Evolutionary conservation across 2,797 vertebrate genomes (phyloP), one percentile per base, ranked within the genome.

Genomic region (Micrastur ruficollis): DNA sequence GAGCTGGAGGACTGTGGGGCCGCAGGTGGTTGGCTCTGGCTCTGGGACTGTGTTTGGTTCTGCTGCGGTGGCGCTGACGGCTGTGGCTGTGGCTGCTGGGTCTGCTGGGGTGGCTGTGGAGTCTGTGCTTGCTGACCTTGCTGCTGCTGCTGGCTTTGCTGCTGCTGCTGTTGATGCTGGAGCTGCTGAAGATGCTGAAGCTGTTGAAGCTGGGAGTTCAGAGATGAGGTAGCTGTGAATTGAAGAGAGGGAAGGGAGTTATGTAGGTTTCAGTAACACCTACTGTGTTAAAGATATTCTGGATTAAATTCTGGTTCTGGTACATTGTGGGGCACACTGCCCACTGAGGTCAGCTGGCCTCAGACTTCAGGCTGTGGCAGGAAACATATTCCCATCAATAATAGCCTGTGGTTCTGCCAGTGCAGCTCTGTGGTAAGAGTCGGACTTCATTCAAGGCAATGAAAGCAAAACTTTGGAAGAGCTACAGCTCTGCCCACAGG

Each of bases 191-290:
- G 99, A 97, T 99, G 99, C 98, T 99, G 99, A 97, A 99, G 99
- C 96, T 99, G 99, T 98, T 99, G 99, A 97, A 99, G 99, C 96
- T 99, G 99, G 95, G 99, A 99, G 98, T 98, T 99, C 98, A 99
- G 98, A 96, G 99, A 99, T 98, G 99, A 99, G 99, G 99, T 99
- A 99, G 99, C 99, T 99, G 97, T 95, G 81, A 97, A 97, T 83
- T 81, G 94, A 97, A 97, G 70, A 97, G 67, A 97, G 66, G 25
- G 36, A 87, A 97, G 1, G 36, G 14, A 47, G 27, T 97, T 96
- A 97, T 4, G 36, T 19, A 61, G 34, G 36, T 63, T 87, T 92
- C 90, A 82, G 16, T 56, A 90, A 50, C 25, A 42, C 11, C 55
- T 89, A 74, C 27, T 14, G 2, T 8, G 8, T 70, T 70, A 82